These are phyloP conservation scores for Buathra laborator DNA, from an alignment of 2,888 invertebrate genomes.

Conservation along the genomic window DNA sequence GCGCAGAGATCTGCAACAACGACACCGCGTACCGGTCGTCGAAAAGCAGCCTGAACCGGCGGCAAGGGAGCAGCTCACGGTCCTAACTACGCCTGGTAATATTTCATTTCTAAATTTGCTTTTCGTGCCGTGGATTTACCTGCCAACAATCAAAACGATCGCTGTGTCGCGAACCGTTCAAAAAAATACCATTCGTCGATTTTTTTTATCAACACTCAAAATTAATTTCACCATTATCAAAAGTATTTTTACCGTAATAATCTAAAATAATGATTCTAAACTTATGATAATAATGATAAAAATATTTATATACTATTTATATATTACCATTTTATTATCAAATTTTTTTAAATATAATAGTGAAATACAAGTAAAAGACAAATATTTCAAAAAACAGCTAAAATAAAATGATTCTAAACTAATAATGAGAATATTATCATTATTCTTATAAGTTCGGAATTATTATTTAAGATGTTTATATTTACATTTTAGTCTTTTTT, in stretches of 20 bases:
- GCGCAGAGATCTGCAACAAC: conserved; percentile 29
- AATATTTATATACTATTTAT: too few species aligned
- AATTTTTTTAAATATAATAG: too few species aligned
- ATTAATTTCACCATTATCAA: background rate
- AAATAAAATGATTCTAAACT: too few species aligned
- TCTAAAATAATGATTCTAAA: too few species aligned
- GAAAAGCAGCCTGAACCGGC: conserved; percentile 1
- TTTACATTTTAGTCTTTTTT: too few species aligned
- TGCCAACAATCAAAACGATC: conserved; percentile 2
- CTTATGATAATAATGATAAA: too few species aligned
- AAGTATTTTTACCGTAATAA: background rate
- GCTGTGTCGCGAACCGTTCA: background rate
- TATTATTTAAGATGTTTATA: background rate
- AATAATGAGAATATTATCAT: too few species aligned
- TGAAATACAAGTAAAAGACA: too few species aligned
- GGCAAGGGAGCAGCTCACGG: conserved; percentile 3
- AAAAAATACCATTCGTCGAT: background rate
- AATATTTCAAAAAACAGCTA: too few species aligned
- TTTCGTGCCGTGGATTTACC: conserved; percentile 10
- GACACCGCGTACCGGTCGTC: conserved; percentile 46
- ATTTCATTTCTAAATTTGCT: background rate
- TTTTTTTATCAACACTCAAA: background rate
- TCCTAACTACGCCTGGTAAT: conserved; percentile 37
- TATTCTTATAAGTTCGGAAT: too few species aligned
- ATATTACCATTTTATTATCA: too few species aligned